Evolutionary conservation across 1,140 invertebrate genomes (phyloP), one percentile per base, ranked within the genome.

Genomic region (Panagrolaimus sp.): DNA sequence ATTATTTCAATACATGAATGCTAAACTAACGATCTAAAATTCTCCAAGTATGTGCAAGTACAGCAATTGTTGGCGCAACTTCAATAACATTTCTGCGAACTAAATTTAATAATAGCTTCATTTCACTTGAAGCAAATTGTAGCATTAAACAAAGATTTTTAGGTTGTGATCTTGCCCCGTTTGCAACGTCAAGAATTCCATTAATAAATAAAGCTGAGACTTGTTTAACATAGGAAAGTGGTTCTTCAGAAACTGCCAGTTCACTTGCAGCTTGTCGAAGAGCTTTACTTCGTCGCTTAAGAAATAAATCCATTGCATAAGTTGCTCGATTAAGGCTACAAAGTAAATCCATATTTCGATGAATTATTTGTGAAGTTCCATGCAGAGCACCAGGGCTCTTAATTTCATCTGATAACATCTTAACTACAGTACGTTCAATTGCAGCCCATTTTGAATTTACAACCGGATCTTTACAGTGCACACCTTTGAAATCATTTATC

Each of bases 31-130:
- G 31, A 38, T 38, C 31, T 48, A 82, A 57, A 70, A 74, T 76
- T 8, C 61, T 47, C 74, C 74, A 79, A 14, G 68, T 74, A 9
- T 73, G 71, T 53, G 68, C 45, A 63, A 73, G 68, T 48, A 77
- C 67, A 9, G 72, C 70, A 53, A 73, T 73, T 13, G 77, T 72
- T 65, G 91, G 89, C 85, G 95, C 91, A 14, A 92, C 91, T 74
- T 90, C 90, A 82, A 98, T 94, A 20, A 96, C 89, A 84, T 96
- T 92, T 88, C 93, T 76, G 88, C 89, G 83, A 90, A 90, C 88
- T 88, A 90, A 84, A 86, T 89, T 82, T 87, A 92, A 80, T 91
- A 89, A 85, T 88, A 87, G 79, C 81, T 89, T 89, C 53, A 97
- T 84, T 85, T 98, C 92, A 7, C 70, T 57, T 11, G 71, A 83